Conservation (phyloP, 2,113 vertebrate genomes). For the Nycticorax nycticorax region DNA sequence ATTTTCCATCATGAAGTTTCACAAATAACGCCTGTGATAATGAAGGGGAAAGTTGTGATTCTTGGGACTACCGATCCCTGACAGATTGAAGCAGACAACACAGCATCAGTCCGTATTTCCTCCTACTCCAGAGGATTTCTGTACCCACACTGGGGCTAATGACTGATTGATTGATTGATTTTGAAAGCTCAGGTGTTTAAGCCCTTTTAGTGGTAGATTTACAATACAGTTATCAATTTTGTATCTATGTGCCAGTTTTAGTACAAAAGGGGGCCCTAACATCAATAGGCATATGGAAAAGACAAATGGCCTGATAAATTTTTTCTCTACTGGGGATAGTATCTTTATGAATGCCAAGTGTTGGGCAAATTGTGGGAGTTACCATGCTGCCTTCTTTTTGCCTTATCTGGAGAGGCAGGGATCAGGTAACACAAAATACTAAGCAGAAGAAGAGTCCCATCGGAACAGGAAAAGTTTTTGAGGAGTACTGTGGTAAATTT, state of each 20-base stretch:
- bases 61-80: background rate
- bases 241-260: background rate
- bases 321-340: background rate
- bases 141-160: background rate
- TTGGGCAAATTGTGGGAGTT: background rate
- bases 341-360: background rate
- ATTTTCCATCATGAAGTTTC: background rate
- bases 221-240: background rate
- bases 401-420: background rate
- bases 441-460: background rate
- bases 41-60: background rate
- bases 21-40: background rate
- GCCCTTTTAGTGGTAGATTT: background rate
- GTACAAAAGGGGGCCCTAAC: background rate
- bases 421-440: background rate
- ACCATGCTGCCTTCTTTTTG: background rate
- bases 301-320: background rate
- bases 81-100: background rate
- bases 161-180: background rate
- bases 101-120: background rate
- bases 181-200: background rate
- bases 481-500: background rate
- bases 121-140: background rate
- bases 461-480: background rate
- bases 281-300: background rate